Percentiles rank a stretch among this genome's conserved stretches.
Evolutionary conservation across 2,797 vertebrate genomes (phyloP).

Genomic region (Paguma larvata): DNA sequence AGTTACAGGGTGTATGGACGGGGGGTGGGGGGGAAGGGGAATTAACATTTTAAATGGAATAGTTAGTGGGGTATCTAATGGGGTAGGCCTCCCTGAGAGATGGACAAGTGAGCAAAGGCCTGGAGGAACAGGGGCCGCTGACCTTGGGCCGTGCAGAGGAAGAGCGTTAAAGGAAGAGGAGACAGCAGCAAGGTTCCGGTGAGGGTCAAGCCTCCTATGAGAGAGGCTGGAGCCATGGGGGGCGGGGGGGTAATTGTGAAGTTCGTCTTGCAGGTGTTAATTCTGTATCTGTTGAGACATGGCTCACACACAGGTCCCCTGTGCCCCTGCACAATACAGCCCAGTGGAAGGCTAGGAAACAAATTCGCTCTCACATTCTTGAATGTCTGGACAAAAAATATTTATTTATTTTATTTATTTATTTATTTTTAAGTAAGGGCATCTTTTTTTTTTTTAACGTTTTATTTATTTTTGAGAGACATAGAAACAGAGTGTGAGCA

Average conservation of each 20-base stretch:
- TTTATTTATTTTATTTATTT: not conserved
- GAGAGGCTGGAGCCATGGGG: not conserved
- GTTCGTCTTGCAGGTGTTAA: accelerated
- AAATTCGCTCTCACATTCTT: not conserved
- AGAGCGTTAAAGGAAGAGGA: not conserved
- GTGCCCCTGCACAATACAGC: not conserved
- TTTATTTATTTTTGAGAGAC: no score
- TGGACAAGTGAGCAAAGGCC: not conserved
- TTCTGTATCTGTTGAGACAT: not conserved
- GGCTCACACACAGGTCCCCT: not conserved
- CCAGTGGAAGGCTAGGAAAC: not conserved
- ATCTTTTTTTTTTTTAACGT: no score
- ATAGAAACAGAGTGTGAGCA: no score
- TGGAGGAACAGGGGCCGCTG: accelerated
- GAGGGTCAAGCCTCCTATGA: not conserved
- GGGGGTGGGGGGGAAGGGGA: accelerated
- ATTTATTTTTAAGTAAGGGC: no score
- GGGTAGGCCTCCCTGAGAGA: not conserved
- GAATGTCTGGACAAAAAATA: not conserved
- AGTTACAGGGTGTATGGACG: not conserved
- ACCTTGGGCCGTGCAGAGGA: not conserved
- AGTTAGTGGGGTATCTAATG: not conserved
- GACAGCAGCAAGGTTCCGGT: accelerated
- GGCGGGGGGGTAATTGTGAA: accelerated
- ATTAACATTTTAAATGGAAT: not conserved